Base-by-base conservation (phyloP, 2,113 vertebrate species). In the Chunga burmeisteri region DNA sequence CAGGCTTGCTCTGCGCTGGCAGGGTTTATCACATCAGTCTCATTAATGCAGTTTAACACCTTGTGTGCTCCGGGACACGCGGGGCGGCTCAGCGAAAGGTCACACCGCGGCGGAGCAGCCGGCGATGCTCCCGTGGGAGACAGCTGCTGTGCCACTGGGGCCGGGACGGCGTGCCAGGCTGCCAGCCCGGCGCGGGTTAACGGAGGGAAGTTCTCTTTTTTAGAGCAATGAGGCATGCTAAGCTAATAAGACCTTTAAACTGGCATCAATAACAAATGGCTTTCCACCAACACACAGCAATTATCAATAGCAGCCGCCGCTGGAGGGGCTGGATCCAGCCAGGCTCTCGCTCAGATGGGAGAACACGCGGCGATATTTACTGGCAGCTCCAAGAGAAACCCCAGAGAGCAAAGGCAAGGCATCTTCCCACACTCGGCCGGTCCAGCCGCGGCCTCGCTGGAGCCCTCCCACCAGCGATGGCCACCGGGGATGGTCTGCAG, bases 331-430 rank as follows among this genome's bases (percentile, higher is more conserved):
- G 66, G 59, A n/a, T 27, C 15, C 0, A 0, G 36, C 50, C 40
- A 3, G 36, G 65, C 21, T 50, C 61, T 22, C 2, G 0, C 10
- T 16, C 46, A 1, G 13, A 38, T 0, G 6, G 53, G 25, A 52
- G 27, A 59, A 52, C 10, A 3, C 0, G 0, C 1, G 5, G 71
- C 0, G 3, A 47, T 23, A 7, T 30, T 16, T 2, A 7, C 85
- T 36, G 71, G 66, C 44, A 47, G 71, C 49, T 56, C 52, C 25
- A 2, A 19, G 34, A 40, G n/a, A 71, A 83, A n/a, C 23, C 79
- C 30, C 0, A 1, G 58, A 36, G 63, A 74, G 70, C 7, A 9
- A 62, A 63, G 50, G 18, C 18, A 17, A 63, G 16, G 55, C 29
- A 5, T 17, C 68, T 56, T 82, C 42, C 71, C 47, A 73, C 32